These are phyloP conservation scores for Malthinus flaveolus DNA, from an alignment of 2,888 invertebrate genomes.

Conservation along the genomic window DNA sequence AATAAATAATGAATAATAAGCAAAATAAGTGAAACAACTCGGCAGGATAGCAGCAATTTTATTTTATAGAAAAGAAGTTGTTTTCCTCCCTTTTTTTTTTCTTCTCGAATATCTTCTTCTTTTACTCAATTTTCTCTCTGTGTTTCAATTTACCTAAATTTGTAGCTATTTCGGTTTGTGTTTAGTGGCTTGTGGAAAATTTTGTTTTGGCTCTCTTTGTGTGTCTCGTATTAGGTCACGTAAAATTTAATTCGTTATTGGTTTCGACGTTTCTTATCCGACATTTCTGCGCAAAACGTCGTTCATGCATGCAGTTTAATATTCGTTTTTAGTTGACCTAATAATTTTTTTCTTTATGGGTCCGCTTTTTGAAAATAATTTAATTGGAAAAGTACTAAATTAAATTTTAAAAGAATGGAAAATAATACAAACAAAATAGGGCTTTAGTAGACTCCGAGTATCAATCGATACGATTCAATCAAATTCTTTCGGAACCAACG, in stretches of 20 bases:
- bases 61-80: constrained; percentile 1
- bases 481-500: no score
- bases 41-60: not conserved
- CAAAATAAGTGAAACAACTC: not conserved
- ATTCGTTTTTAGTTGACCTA: constrained; percentile 9
- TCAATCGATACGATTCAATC: no score
- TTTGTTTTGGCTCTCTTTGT: constrained; percentile 30
- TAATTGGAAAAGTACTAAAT: no score
- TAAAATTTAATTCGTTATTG: constrained; percentile 32
- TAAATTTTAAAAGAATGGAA: no score
- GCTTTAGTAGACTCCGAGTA: no score
- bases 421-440: no score
- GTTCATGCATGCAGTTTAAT: constrained; percentile 26
- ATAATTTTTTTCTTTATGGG: not conserved
- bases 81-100: constrained; percentile 5
- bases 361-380: no score
- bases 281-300: constrained; percentile 7
- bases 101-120: constrained; percentile 13
- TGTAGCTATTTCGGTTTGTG: constrained; percentile 28
- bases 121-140: constrained; percentile 4
- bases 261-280: constrained; percentile 26
- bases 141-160: constrained; percentile 25
- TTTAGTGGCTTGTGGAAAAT: constrained; percentile 29
- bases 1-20: constrained; percentile 5
- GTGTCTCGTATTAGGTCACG: constrained; percentile 26